phyloP scores from a whole-genome alignment of 2,888 invertebrate genomes.

The Catocala sponsa region DNA sequence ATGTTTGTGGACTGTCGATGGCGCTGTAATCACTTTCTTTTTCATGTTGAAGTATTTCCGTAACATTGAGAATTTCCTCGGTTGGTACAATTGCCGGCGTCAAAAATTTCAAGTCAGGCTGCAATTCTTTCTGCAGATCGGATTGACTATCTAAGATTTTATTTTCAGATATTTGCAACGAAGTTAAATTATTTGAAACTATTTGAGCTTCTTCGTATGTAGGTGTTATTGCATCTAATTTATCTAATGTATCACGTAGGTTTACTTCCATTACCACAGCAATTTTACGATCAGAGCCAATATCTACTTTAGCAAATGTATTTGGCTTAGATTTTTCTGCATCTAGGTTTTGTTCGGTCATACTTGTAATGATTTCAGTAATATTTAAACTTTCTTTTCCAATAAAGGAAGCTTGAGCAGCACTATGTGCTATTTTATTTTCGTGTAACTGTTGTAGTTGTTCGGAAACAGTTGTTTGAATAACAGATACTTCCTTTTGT shows the following conservation, averaged over 20 bases:
- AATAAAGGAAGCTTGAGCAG: conserved; percentile 86
- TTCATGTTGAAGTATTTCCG: conserved; percentile 74
- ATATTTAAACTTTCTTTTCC: conserved; percentile 89
- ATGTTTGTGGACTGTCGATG: conserved; percentile 50
- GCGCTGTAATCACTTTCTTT: conserved; percentile 68
- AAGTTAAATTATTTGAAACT: conserved; percentile 62
- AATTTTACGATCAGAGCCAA: conserved; percentile 85
- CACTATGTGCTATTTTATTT: conserved; percentile 84
- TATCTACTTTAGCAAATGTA: conserved; percentile 83
- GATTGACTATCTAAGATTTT: conserved; percentile 80
- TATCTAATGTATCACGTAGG: conserved; percentile 65
- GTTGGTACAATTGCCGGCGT: conserved; percentile 63
- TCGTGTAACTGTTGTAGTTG: conserved; percentile 83
- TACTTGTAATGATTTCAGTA: conserved; percentile 83
- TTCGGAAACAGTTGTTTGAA: conserved; percentile 83
- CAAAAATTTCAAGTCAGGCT: conserved; percentile 66
- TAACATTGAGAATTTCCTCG: conserved; percentile 67
- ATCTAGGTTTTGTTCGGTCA: conserved; percentile 83
- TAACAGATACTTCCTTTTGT: conserved; percentile 75
- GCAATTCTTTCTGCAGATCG: conserved; percentile 54
- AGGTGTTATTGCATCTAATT: conserved; percentile 59
- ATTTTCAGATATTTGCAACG: conserved; percentile 76
- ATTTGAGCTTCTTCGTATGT: conserved; percentile 73
- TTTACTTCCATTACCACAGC: conserved; percentile 82
- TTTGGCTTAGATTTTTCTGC: conserved; percentile 69